Percentiles rank a stretch among this genome's conserved stretches.
Conservation (phyloP, 2,797 vertebrate species). For the Sarcoramphus papa region DNA sequence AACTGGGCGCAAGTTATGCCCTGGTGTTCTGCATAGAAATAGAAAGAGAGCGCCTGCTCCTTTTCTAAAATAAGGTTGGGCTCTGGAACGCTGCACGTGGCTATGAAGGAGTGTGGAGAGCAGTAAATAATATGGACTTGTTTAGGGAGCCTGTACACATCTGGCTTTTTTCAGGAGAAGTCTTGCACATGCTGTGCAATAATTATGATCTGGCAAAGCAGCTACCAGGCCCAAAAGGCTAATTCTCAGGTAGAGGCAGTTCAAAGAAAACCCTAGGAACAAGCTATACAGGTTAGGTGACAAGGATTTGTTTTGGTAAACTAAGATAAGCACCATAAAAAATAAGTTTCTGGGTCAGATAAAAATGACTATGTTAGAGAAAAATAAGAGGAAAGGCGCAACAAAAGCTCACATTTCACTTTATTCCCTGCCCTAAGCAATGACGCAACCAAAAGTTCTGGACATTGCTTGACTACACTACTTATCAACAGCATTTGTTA, state of each 20-base stretch:
- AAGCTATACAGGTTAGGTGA: fast-evolving
- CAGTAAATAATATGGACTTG: background rate
- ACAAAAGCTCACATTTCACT: background rate
- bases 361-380: background rate
- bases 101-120: background rate
- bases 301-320: background rate
- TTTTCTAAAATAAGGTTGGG: background rate
- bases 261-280: background rate
- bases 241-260: background rate
- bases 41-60: background rate
- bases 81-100: background rate
- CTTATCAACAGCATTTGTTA: background rate
- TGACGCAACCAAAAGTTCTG: background rate
- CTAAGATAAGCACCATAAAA: background rate
- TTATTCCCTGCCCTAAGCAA: background rate
- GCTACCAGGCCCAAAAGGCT: background rate
- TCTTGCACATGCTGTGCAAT: background rate
- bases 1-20: background rate
- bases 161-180: background rate
- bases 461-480: background rate
- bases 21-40: background rate
- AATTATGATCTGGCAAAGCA: background rate
- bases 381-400: background rate
- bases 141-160: background rate
- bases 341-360: background rate